Conservation (phyloP, 2,888 invertebrate species). For the Acanthosepion esculentum region DNA sequence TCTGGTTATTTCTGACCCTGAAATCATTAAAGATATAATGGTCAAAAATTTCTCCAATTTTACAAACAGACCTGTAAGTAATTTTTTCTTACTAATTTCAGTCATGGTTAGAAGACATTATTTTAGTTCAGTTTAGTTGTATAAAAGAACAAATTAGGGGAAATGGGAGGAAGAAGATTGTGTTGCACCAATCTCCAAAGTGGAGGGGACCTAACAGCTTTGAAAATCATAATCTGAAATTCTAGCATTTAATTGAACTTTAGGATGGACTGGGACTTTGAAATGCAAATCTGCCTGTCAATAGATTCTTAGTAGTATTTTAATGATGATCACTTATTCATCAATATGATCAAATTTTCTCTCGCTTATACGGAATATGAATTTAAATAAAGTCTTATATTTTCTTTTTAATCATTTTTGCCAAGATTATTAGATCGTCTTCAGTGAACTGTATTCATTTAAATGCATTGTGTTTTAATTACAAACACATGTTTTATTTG, state of each 20-base stretch:
- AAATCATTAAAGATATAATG: not conserved
- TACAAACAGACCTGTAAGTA: not conserved
- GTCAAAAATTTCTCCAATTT: slow-evolving; percentile 4
- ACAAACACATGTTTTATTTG: no score
- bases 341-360: not conserved
- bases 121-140: not conserved
- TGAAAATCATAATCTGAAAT: no score
- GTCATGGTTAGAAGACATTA: not conserved
- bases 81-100: not conserved
- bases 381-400: no score
- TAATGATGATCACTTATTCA: not conserved
- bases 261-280: no score
- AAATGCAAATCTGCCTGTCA: no score
- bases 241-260: no score
- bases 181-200: no score
- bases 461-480: no score
- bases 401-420: no score
- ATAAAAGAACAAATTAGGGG: not conserved
- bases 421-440: no score
- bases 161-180: not conserved
- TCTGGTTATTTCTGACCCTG: not conserved
- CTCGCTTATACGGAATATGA: no score
- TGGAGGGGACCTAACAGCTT: not conserved
- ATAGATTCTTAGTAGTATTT: not conserved
- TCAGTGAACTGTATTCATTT: no score